Evolutionary conservation across 2,113 vertebrate genomes (phyloP).

Genomic region (Syrrhaptes paradoxus): DNA sequence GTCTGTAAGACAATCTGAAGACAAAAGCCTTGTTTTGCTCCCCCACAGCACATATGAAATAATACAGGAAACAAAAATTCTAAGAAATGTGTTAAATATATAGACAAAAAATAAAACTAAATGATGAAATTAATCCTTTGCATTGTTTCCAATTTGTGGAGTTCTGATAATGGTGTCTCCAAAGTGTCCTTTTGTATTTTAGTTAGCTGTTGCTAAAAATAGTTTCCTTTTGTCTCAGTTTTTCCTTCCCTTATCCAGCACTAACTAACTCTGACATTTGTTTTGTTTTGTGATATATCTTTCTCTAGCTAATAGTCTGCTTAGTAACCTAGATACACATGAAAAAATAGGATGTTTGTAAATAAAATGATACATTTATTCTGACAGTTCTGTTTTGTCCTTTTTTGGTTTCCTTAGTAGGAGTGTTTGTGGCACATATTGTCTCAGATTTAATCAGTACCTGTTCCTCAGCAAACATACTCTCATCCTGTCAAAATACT

Average conservation of each 20-base stretch:
- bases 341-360: constrained; percentile 15
- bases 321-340: constrained; percentile 4
- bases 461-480: constrained; percentile 7
- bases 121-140: neutral
- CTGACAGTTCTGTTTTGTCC: neutral
- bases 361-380: constrained; percentile 4
- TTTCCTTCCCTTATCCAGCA: constrained; percentile 23
- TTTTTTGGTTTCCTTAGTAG: constrained; percentile 52
- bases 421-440: neutral
- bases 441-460: constrained; percentile 28
- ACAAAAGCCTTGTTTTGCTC: neutral
- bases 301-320: neutral
- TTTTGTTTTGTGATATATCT: neutral
- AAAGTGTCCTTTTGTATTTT: neutral
- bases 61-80: neutral
- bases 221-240: constrained; percentile 7
- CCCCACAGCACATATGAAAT: neutral
- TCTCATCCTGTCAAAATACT: constrained; percentile 53
- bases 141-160: neutral
- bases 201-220: constrained; percentile 19
- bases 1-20: neutral
- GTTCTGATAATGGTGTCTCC: neutral
- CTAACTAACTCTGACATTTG: neutral
- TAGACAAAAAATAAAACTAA: neutral
- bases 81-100: neutral